These are phyloP conservation scores for Buphagus erythrorhynchus DNA, from an alignment of 2,797 vertebrate genomes.

Conservation along the genomic window DNA sequence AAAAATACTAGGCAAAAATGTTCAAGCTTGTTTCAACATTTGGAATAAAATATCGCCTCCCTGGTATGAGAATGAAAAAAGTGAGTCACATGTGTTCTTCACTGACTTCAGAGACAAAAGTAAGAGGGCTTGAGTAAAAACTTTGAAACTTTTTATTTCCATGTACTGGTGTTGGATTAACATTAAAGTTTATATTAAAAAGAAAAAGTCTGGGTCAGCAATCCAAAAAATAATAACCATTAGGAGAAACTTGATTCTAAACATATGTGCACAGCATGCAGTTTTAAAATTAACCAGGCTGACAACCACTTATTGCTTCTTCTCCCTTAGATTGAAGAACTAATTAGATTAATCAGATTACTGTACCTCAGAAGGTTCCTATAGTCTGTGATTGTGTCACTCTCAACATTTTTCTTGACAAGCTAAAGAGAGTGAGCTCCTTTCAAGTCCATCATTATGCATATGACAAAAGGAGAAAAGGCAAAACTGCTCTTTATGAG, in stretches of 20 bases:
- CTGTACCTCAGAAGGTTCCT: neutral
- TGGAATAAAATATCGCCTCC: accelerated
- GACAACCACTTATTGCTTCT: neutral
- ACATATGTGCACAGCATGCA: neutral
- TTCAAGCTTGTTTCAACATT: neutral
- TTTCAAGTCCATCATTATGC: neutral
- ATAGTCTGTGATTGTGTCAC: neutral
- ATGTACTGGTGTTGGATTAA: neutral
- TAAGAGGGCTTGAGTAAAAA: neutral
- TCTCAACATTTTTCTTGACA: neutral
- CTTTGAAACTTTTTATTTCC: neutral
- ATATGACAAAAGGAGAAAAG: neutral
- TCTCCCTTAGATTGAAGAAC: neutral
- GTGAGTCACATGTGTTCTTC: neutral
- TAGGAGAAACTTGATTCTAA: neutral
- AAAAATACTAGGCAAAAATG: neutral
- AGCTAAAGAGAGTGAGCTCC: neutral
- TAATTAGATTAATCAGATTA: neutral
- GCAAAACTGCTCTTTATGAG: neutral
- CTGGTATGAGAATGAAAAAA: neutral
- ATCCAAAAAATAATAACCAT: neutral
- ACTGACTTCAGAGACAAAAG: neutral
- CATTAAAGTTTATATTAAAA: neutral
- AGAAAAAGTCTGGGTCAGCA: accelerated
- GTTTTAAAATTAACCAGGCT: neutral